A percentile compares a stretch with the other conserved stretches of the same genome.
phyloP scores from a whole-genome alignment of 2,888 invertebrate genomes.

The Dermolepida albohirtum region DNA sequence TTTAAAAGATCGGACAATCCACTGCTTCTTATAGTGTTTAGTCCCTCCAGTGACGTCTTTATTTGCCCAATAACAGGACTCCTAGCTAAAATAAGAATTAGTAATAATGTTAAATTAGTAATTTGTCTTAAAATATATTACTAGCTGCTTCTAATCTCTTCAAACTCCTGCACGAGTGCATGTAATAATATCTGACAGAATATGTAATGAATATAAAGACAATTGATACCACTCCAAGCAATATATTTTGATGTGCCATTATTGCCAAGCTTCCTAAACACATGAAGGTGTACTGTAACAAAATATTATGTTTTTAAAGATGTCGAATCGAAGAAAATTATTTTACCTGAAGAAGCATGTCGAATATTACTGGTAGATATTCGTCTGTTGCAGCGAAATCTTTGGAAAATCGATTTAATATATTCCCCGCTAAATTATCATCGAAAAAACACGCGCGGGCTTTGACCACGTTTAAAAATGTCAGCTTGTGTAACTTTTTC shows the following conservation, averaged over 20 bases:
- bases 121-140: constrained; percentile 59
- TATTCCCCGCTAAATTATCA: constrained; percentile 46
- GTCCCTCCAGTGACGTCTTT: constrained; percentile 59
- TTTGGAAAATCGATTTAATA: constrained; percentile 49
- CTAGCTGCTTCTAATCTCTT: constrained; percentile 76
- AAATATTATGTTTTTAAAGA: constrained; percentile 10
- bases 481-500: constrained; percentile 43
- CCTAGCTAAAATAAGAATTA: constrained; percentile 52
- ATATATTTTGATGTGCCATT: constrained; percentile 78
- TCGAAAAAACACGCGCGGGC: constrained; percentile 47
- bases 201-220: constrained; percentile 73
- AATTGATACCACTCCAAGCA: constrained; percentile 74
- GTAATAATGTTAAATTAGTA: neutral
- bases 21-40: constrained; percentile 58
- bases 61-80: constrained; percentile 61
- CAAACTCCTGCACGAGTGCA: constrained; percentile 78
- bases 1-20: constrained; percentile 54
- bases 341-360: constrained; percentile 39
- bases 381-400: constrained; percentile 48
- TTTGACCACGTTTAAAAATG: constrained; percentile 44
- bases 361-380: constrained; percentile 42
- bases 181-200: constrained; percentile 73
- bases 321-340: neutral
- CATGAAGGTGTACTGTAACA: constrained; percentile 67
- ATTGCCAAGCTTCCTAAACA: constrained; percentile 78